Evolutionary conservation across 92 coral and sea anemone species (phyloP).

Genomic region (Zoanthus sansibaricus): DNA sequence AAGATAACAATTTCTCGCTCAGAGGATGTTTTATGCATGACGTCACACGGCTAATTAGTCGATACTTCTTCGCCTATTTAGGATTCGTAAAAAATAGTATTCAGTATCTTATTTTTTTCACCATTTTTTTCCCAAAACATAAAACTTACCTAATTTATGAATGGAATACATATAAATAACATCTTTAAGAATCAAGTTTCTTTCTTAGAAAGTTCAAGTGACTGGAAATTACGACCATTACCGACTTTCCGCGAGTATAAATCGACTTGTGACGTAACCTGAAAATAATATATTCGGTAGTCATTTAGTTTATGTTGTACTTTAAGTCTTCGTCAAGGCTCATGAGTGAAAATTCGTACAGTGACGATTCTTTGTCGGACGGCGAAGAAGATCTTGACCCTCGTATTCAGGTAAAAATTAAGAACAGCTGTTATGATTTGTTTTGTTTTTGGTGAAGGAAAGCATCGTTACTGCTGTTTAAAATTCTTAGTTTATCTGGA

Average conservation of each 20-base stretch:
- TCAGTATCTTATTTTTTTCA: background rate
- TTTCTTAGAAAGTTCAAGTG: background rate
- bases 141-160: background rate
- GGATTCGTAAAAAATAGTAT: background rate
- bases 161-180: background rate
- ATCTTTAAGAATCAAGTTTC: background rate
- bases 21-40: conserved; percentile 10
- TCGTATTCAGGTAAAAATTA: conserved; percentile 80
- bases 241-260: conserved; percentile 3
- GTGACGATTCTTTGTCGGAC: conserved; percentile 78
- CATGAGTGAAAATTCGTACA: conserved; percentile 71
- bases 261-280: conserved; percentile 11
- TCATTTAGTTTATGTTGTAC: background rate
- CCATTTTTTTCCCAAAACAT: background rate
- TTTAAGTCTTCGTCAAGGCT: background rate
- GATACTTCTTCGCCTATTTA: conserved; percentile 1
- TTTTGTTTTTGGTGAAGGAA: background rate
- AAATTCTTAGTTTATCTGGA: too few relatives aligned
- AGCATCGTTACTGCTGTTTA: background rate
- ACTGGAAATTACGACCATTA: conserved; percentile 1
- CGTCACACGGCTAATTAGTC: conserved; percentile 32
- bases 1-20: background rate
- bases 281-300: background rate
- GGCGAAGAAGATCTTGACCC: conserved; percentile 94
- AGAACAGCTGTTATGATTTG: background rate